Base-by-base conservation (phyloP, 2,797 vertebrate genomes). In the Chelonia mydas region DNA sequence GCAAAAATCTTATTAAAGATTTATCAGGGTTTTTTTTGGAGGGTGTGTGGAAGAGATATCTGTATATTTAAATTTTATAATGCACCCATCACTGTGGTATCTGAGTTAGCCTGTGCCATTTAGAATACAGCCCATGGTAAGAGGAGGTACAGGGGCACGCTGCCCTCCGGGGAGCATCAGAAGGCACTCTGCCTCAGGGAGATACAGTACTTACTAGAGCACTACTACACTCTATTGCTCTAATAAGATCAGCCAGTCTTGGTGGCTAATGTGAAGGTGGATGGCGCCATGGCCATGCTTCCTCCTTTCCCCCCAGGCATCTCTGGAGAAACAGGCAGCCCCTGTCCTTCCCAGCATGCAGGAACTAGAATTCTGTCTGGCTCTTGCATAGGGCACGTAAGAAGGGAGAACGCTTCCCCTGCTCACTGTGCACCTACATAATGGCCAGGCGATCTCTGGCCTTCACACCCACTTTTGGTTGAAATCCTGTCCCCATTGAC, bases 1-100 rank as follows among this genome's bases (percentile, higher is more conserved):
- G 72, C 41, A 59, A 59, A 91, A 94, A 94, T 91, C 76, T 68
- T 89, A 25, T 86, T 87, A 79, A 5, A 21, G 1, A 55, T 78
- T 87, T 95, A 88, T 93, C 37, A 83, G 68, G 72, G 59, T 68
- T 87, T 65, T n/a, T n/a, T 37, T 37, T 68, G 15, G 59, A 17
- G 59, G 31, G 59, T 61, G 13, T 41, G 68, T 11, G 37, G 74
- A 28, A n/a, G 86, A 4, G 23, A 16, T 85, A 87, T 90, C 84
- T 94, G 50, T 25, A 17, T 86, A 81, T 92, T 93, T 81, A 91
- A 90, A 87, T 96, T 90, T 82, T 41, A 86, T 12, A 4, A 77
- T 49, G 15, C 82, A 49, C 11, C 33, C 80, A 12, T 85, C 31
- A 51, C 7, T 37, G 90, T 90, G 33, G 16, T 28, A 83, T 7